Evolutionary conservation across 1,140 invertebrate species (phyloP).

Genomic region (Panulirus ornatus): DNA sequence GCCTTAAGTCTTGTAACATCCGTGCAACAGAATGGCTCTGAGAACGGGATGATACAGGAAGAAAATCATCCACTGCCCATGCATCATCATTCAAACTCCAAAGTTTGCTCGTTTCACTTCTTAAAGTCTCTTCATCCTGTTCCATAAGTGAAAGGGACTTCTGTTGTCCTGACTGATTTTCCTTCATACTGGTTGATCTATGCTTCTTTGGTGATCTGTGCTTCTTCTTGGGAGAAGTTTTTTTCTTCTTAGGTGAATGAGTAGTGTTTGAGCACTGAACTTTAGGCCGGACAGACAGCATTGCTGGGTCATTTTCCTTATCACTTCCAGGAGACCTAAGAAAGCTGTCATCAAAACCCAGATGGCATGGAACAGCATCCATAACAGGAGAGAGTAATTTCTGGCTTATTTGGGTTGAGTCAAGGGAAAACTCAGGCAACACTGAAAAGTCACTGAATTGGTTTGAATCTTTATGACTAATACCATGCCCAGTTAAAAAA

Average conservation of each 20-base stretch:
- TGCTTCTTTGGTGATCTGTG: conserved; percentile 50
- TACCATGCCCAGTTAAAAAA: neutral
- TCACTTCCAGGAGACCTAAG: conserved; percentile 59
- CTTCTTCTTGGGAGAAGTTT: conserved; percentile 52
- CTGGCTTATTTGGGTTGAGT: neutral
- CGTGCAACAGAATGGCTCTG: neutral
- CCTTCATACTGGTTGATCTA: conserved; percentile 16
- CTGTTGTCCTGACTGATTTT: neutral
- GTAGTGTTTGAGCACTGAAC: neutral
- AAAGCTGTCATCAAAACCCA: conserved; percentile 1
- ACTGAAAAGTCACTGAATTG: neutral
- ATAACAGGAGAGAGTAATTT: too few species aligned
- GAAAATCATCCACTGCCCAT: conserved; percentile 66
- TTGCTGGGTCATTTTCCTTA: conserved; percentile 56
- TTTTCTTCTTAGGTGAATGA: conserved; percentile 55
- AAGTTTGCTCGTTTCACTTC: conserved; percentile 15
- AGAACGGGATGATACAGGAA: conserved; percentile 24
- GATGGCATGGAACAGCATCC: neutral
- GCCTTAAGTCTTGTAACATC: neutral
- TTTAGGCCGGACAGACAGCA: conserved; percentile 61
- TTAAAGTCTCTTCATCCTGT: neutral
- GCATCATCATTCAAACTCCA: conserved; percentile 48
- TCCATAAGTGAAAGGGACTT: neutral
- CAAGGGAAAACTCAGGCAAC: neutral
- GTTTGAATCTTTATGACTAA: neutral